Base-by-base conservation (phyloP, 2,888 invertebrate genomes). In the Eupithecia insigniata region DNA sequence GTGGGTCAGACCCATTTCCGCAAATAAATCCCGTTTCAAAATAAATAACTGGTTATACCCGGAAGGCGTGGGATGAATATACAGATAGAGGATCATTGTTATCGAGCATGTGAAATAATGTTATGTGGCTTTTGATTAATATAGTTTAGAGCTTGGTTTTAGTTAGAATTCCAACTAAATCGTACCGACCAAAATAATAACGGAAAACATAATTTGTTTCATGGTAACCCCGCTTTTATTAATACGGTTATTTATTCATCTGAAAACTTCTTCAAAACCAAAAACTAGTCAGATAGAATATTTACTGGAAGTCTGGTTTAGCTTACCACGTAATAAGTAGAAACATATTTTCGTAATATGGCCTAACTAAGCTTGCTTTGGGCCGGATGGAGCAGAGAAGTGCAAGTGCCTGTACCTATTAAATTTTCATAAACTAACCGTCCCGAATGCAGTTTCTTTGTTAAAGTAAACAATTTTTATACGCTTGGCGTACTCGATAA, bases 21-120 rank as follows among this genome's bases (percentile, higher is more conserved):
- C 89, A 90, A 89, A 92, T 92, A 92, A 92, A 91, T 91, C 90
- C 89, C 85, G 84, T 86, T 86, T 90, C 88, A 89, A 90, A 89
- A 90, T 91, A 92, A 91, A 91, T 91, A 91, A 90, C 89, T 89
- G 85, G 86, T 84, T 83, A 83, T 83, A 81, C 83, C 82, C 78
- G 83, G 80, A 79, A 79, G 84, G 79, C 80, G 79, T 73, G 81
- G 82, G 82, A 80, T 83, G 83, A 84, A 84, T 84, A 83, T 83
- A 84, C 80, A 82, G 82, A 83, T 81, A 82, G 78, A 73, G 79
- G 80, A 83, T 84, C 81, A 84, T 84, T 85, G 84, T 84, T 87
- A 87, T 87, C 83, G 82, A 83, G 83, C 82, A 80, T 80, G 79
- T 73, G 81, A 80, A 85, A 76, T 79, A 78, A 81, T 78, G 73